These are phyloP conservation scores for Penelope pileata DNA, from an alignment of 2,113 vertebrate species.

Conservation along the genomic window DNA sequence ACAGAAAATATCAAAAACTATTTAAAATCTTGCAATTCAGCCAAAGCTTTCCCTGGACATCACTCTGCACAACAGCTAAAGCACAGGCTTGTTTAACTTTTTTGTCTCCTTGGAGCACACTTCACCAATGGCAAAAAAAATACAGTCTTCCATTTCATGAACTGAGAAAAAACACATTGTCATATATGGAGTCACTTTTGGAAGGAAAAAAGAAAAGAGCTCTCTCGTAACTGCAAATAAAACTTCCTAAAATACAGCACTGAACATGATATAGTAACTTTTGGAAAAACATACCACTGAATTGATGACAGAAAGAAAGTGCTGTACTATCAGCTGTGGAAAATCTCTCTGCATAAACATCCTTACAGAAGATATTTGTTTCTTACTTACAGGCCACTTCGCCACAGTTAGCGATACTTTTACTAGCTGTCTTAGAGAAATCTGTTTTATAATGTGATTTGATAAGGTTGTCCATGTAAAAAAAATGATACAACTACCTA, in stretches of 20 bases:
- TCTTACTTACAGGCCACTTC: neutral
- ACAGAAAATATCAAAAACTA: neutral
- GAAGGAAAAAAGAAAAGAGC: constrained; percentile 26
- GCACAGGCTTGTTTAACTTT: neutral
- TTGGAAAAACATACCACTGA: neutral
- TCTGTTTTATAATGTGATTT: neutral
- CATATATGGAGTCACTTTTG: neutral
- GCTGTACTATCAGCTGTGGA: neutral
- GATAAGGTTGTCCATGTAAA: neutral
- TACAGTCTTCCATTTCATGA: neutral
- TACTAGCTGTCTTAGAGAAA: neutral
- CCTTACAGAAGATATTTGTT: constrained; percentile 1
- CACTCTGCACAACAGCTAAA: neutral
- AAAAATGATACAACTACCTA: neutral
- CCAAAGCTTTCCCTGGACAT: neutral
- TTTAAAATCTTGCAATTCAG: neutral
- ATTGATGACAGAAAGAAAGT: constrained; percentile 20
- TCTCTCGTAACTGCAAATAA: neutral
- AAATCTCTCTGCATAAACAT: neutral
- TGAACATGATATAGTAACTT: neutral
- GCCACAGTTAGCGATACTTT: neutral
- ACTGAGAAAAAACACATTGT: constrained; percentile 14
- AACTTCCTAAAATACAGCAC: neutral
- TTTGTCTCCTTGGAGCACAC: neutral
- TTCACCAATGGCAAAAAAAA: neutral